These are phyloP conservation scores for Hylaea fasciaria DNA, from an alignment of 2,888 invertebrate genomes.

Conservation along the genomic window DNA sequence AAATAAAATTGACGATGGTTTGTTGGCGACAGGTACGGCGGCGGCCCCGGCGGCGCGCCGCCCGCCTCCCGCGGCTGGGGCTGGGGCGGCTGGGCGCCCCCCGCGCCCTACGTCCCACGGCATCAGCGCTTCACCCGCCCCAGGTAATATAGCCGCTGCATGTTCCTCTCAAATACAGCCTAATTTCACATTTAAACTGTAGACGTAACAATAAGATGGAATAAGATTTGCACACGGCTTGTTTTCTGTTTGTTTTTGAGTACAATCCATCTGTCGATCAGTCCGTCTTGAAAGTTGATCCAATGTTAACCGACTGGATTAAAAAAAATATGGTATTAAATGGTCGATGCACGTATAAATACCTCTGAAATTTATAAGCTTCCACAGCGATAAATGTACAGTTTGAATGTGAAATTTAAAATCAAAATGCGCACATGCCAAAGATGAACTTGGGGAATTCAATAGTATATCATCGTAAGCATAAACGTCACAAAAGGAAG, in stretches of 20 bases:
- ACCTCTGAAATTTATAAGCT: too few species aligned
- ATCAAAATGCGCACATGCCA: neutral
- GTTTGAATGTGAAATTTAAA: conserved; percentile 3
- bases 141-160: conserved; percentile 60
- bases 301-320: too few species aligned
- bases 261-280: too few species aligned
- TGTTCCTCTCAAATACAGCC: neutral
- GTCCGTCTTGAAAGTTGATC: too few species aligned
- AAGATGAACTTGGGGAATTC: neutral
- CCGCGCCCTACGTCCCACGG: conserved; percentile 73
- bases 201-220: neutral
- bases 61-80: conserved; percentile 67
- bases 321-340: too few species aligned
- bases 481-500: neutral
- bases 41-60: conserved; percentile 49
- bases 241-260: too few species aligned
- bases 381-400: neutral
- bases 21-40: conserved; percentile 58
- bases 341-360: too few species aligned
- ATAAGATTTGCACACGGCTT: too few species aligned
- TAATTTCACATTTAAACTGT: conserved; percentile 3
- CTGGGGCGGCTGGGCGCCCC: conserved; percentile 80
- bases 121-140: conserved; percentile 78
- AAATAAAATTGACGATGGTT: neutral
- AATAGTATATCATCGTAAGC: neutral